Conservation (phyloP, 2,888 invertebrate genomes). For the Cheiracanthium punctorium region DNA sequence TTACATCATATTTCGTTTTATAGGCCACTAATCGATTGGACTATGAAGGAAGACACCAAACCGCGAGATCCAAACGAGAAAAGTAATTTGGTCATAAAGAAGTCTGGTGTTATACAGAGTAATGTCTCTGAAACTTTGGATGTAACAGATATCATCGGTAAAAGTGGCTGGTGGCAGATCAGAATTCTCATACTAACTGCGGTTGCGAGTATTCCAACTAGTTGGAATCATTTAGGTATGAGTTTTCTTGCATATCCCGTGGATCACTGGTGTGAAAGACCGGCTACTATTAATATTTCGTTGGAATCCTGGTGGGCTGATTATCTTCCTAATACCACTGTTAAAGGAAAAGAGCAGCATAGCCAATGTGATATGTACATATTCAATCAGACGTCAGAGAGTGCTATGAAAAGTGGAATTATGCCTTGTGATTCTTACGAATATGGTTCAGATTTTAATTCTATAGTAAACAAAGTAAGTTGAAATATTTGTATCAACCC, state of each 20-base stretch:
- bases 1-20: neutral
- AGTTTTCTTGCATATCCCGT: slow-evolving; percentile 14
- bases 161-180: slow-evolving; percentile 20
- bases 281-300: slow-evolving; percentile 3
- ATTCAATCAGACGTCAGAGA: neutral
- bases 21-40: neutral
- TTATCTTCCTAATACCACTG: slow-evolving; percentile 11
- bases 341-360: slow-evolving; percentile 3
- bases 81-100: neutral
- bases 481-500: neutral
- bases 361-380: slow-evolving; percentile 29
- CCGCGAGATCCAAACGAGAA: neutral
- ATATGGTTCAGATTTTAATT: neutral
- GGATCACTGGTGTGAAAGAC: slow-evolving; percentile 29
- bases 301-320: slow-evolving; percentile 3
- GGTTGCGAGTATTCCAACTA: neutral
- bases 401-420: too few species aligned
- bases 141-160: slow-evolving; percentile 22
- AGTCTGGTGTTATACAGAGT: neutral
- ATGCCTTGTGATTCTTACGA: neutral
- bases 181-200: neutral
- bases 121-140: neutral
- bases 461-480: slow-evolving; percentile 22
- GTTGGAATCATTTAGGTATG: slow-evolving; percentile 24
- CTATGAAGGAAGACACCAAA: neutral